Evolutionary conservation across 2,888 invertebrate genomes (phyloP).

Genomic region (Epinotia demarniana): DNA sequence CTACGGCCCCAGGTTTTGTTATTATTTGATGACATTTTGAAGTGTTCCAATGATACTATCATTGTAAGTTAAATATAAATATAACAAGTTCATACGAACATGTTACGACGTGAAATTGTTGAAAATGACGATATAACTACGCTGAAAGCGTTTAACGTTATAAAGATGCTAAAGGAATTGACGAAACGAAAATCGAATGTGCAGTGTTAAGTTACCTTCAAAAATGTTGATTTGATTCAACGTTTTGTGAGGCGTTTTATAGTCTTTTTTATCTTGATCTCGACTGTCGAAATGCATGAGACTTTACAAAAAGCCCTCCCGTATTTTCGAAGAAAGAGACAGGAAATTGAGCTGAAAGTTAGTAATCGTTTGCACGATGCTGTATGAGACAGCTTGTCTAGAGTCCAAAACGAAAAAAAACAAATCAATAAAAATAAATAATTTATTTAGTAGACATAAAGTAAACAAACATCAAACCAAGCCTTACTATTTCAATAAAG

Average conservation of each 20-base stretch:
- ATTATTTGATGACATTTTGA: conserved; percentile 6
- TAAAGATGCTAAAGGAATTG: conserved; percentile 34
- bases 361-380: conserved; percentile 27
- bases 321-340: conserved; percentile 4
- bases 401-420: conserved; percentile 19
- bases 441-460: not conserved
- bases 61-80: not conserved
- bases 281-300: conserved; percentile 1
- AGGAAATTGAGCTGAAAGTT: conserved; percentile 21
- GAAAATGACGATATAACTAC: conserved; percentile 20
- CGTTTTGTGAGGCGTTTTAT: conserved; percentile 83
- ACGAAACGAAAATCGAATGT: conserved; percentile 51
- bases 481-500: not conserved
- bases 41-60: conserved; percentile 6
- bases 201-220: conserved; percentile 79
- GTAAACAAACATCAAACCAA: not conserved
- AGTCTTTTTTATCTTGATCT: conserved; percentile 30
- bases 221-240: conserved; percentile 81
- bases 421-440: not conserved
- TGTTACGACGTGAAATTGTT: not conserved
- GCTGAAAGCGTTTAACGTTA: conserved; percentile 20
- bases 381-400: conserved; percentile 18
- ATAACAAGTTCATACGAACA: not conserved
- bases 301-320: not conserved
- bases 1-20: too few species aligned